phyloP scores from a whole-genome alignment of 2,888 invertebrate species.

The Macrophya alboannulata region DNA sequence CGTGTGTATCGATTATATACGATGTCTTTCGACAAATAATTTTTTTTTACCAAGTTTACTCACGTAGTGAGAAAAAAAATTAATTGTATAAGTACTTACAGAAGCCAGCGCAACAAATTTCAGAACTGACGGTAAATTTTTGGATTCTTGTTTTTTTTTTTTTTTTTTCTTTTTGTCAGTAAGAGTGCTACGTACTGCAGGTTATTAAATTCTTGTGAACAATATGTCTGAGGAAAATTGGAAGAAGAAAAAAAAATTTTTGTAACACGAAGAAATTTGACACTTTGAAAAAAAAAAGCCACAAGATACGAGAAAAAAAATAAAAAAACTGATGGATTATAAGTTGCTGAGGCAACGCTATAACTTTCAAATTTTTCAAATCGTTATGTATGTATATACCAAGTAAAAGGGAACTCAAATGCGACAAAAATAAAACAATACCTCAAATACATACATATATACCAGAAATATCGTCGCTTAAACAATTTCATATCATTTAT shows the following conservation, averaged over 20 bases:
- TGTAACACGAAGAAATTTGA: conserved; percentile 36
- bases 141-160: no score
- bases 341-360: conserved; percentile 28
- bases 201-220: not conserved
- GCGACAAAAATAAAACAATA: not conserved
- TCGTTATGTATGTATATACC: not conserved
- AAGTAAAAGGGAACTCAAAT: not conserved
- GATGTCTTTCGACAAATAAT: conserved; percentile 8
- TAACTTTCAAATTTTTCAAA: conserved; percentile 31
- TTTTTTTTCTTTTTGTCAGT: not conserved
- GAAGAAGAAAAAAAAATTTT: conserved; percentile 4
- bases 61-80: not conserved
- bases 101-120: conserved; percentile 41
- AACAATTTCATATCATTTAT: conserved; percentile 77
- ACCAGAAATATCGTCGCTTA: conserved; percentile 66
- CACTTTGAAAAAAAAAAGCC: conserved; percentile 50
- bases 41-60: not conserved
- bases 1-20: not conserved
- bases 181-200: no score
- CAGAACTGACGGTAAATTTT: conserved; percentile 35
- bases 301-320: conserved; percentile 33
- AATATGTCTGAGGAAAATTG: not conserved
- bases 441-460: not conserved
- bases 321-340: conserved; percentile 4
- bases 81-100: conserved; percentile 15